Conservation (phyloP, 2,113 vertebrate genomes). For the Rynchops niger region DNA sequence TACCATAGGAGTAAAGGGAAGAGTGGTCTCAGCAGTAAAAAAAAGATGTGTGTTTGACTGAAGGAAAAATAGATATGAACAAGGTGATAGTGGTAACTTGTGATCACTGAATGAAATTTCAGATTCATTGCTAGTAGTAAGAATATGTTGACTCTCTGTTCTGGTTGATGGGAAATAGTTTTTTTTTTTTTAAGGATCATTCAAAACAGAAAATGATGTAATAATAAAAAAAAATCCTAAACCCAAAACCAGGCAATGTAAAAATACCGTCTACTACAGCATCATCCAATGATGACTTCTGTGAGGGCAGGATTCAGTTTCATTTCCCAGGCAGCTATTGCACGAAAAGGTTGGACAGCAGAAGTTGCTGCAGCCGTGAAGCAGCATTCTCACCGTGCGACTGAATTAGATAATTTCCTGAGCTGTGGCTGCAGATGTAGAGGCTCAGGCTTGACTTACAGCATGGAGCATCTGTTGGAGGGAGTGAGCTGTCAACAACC, state of each 20-base stretch:
- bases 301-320: neutral
- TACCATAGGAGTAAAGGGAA: neutral
- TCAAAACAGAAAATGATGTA: neutral
- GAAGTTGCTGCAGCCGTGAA: neutral
- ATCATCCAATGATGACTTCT: accelerated
- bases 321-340: neutral
- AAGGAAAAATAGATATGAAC: neutral
- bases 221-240: neutral
- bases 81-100: neutral
- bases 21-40: neutral
- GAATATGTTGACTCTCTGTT: neutral
- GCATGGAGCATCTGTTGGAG: neutral
- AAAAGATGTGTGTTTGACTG: neutral
- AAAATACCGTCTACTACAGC: neutral
- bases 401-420: neutral
- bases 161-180: neutral
- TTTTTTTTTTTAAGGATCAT: neutral
- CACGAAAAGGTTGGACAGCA: neutral
- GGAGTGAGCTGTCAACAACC: neutral
- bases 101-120: neutral
- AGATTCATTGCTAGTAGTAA: neutral
- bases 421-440: neutral
- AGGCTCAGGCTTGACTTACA: neutral
- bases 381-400: neutral
- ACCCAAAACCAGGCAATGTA: neutral